phyloP scores from a whole-genome alignment of 1,140 invertebrate genomes.

The Bombyx mori region ASM3026992v2 NC_085109.1:8113501-8114000 shows the following conservation, averaged over 20 bases:
- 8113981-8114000: constrained; percentile 36
- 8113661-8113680: constrained; percentile 35
- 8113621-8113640: constrained; percentile 36
- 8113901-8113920: constrained; percentile 10
- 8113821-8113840: constrained; percentile 39
- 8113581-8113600: constrained; percentile 45
- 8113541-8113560: constrained; percentile 38
- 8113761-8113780: constrained; percentile 47
- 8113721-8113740: constrained; percentile 44
- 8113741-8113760: constrained; percentile 35
- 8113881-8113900: constrained; percentile 41
- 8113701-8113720: constrained; percentile 36
- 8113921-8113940: no score
- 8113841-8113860: constrained; percentile 33
- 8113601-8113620: constrained; percentile 34
- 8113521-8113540: constrained; percentile 32
- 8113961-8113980: constrained; percentile 24
- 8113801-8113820: constrained; percentile 31
- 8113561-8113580: constrained; percentile 52
- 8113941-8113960: constrained; percentile 19
- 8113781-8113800: constrained; percentile 32
- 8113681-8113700: constrained; percentile 42
- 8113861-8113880: constrained; percentile 56
- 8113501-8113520: constrained; percentile 28
- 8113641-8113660: constrained; percentile 49